A percentile compares a stretch with the other conserved stretches of the same genome.
phyloP scores from a whole-genome alignment of 2,797 vertebrate species.

The Phylloscopus collybita region DNA sequence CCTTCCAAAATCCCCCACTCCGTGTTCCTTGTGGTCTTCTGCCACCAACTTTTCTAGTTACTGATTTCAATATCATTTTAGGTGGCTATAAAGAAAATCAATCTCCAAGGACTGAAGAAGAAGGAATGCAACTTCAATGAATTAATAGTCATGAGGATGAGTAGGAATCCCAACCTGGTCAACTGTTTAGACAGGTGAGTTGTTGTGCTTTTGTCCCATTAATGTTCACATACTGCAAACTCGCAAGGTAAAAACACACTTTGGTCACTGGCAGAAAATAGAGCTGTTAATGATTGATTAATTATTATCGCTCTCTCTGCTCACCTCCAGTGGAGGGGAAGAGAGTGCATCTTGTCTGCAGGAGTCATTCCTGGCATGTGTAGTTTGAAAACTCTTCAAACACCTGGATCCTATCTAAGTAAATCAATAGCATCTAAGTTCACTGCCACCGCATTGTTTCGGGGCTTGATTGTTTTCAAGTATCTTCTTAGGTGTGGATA shows the following conservation, averaged over 20 bases:
- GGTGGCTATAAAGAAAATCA: conserved; percentile 98
- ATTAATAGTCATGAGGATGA: conserved; percentile 96
- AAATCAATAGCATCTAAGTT: background rate
- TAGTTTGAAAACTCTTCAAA: background rate
- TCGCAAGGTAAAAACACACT: background rate
- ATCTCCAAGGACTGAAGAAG: conserved; percentile 92
- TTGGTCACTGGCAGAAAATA: background rate
- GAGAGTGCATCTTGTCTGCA: background rate
- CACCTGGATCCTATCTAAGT: background rate
- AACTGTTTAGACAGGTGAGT: conserved; percentile 95
- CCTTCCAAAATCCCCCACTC: background rate
- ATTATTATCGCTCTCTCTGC: conserved; percentile 33
- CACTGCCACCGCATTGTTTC: background rate
- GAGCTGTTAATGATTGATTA: background rate
- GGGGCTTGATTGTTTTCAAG: too few species aligned
- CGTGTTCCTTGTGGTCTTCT: background rate
- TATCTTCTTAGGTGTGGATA: too few species aligned
- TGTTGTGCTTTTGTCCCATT: background rate
- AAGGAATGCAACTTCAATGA: conserved; percentile 95
- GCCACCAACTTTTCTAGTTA: background rate
- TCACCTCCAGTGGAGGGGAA: background rate
- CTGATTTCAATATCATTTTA: conserved; percentile 63
- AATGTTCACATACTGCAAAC: background rate
- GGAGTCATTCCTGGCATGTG: background rate
- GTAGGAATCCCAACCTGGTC: conserved; percentile 94